phyloP scores from a whole-genome alignment of 2,888 invertebrate genomes.

The Argyresthia goedartella region DNA sequence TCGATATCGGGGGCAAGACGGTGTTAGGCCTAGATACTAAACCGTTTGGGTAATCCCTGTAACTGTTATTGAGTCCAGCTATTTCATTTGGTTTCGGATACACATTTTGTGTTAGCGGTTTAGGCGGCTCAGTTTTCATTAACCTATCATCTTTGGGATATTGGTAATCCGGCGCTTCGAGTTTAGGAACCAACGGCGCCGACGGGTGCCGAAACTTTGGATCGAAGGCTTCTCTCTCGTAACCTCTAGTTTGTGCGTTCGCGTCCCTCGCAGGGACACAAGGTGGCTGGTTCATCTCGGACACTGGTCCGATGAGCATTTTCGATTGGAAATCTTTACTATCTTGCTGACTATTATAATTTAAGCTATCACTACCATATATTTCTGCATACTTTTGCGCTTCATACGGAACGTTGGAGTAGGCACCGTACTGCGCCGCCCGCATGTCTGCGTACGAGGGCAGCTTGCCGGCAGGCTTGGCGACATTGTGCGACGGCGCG shows the following conservation, averaged over 20 bases:
- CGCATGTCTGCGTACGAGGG: slow-evolving; percentile 58
- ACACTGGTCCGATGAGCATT: slow-evolving; percentile 69
- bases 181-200: slow-evolving; percentile 57
- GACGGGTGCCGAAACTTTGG: slow-evolving; percentile 53
- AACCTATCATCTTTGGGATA: slow-evolving; percentile 50
- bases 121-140: slow-evolving; percentile 38
- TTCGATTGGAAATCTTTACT: slow-evolving; percentile 69
- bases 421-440: slow-evolving; percentile 48
- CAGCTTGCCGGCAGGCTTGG: slow-evolving; percentile 50
- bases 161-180: slow-evolving; percentile 57
- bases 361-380: slow-evolving; percentile 59
- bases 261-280: too few relatives aligned
- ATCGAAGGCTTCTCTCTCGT: too few relatives aligned
- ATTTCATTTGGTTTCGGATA: slow-evolving; percentile 35
- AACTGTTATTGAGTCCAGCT: slow-evolving; percentile 27
- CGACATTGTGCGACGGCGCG: slow-evolving; percentile 35
- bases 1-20: slow-evolving; percentile 60
- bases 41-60: slow-evolving; percentile 46
- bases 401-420: slow-evolving; percentile 51
- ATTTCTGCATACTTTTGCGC: slow-evolving; percentile 61
- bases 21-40: slow-evolving; percentile 29
- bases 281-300: slow-evolving; percentile 61
- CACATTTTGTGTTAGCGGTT: slow-evolving; percentile 28
- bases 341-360: slow-evolving; percentile 53
- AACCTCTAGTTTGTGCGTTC: too few relatives aligned